Evolutionary conservation across 2,113 vertebrate genomes (phyloP), one percentile per base, ranked within the genome.

Genomic region (Salvelinus alpinus): DNA sequence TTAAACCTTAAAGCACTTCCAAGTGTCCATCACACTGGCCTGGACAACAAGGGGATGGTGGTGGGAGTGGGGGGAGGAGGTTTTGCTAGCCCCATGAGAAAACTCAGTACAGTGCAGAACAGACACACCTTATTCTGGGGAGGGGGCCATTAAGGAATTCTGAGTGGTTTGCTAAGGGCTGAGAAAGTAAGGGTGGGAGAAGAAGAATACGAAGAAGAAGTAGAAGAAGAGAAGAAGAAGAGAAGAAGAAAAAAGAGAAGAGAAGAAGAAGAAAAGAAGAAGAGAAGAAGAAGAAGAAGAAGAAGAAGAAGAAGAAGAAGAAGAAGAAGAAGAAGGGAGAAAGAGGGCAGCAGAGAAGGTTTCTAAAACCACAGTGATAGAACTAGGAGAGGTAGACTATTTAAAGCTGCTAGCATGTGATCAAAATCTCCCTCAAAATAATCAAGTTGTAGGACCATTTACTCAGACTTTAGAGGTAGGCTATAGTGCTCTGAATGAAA

Each of bases 1-100:
- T 16, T 16, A n/a, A 13, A n/a, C 59, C 70, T 76, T 59, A 77
- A 69, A 71, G 69, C 76, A 77, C 78, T 81, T 76, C 66, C 66
- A 67, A n/a, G 44, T 72, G 72, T 81, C 71, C 67, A 76, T 78
- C 70, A 80, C 71, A 6, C 25, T 54, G 69, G 20, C 51, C 18
- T 48, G 57, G 60, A 75, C 66, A 79, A 65, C 29, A 64, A 29
- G 38, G 34, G 20, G 59, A 29, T 38, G 57, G 34, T 48, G 25
- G 8, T 70, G 68, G 68, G 38, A 20, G 38, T 44, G 27, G 68
- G 13, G 68, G 12, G 31, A 22, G 68, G 29, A 14, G 14, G 16
- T 7, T 5, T 12, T 60, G n/a, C 67, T 20, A 13, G 20, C 38
- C 29, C 34, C 22, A 9, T 31, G 38, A 44, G 38, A 44, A 44